These are phyloP conservation scores for Poecilobothrus nobilitatus DNA, from an alignment of 2,888 invertebrate species.

Conservation along the genomic window DNA sequence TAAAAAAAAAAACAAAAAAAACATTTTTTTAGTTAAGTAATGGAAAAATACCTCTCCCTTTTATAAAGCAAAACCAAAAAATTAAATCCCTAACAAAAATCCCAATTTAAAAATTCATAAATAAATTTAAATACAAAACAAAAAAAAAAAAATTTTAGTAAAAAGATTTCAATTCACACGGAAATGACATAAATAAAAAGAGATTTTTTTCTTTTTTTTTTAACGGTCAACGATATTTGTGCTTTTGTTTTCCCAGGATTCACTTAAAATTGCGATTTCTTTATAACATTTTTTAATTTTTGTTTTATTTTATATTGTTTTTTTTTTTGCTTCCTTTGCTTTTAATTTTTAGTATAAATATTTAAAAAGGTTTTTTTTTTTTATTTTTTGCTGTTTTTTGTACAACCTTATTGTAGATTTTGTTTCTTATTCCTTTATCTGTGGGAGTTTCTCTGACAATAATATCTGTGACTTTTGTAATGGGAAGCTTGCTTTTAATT, in stretches of 20 bases:
- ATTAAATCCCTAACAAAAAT: neutral
- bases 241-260: constrained; percentile 3
- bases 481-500: too few relatives aligned
- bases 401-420: too few relatives aligned
- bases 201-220: neutral
- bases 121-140: neutral
- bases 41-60: neutral
- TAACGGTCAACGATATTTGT: neutral
- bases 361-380: too few relatives aligned
- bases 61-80: neutral
- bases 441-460: too few relatives aligned
- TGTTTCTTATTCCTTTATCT: too few relatives aligned
- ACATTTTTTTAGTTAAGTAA: neutral
- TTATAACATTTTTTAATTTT: neutral
- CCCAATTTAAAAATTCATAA: neutral
- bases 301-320: neutral
- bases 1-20: neutral
- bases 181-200: neutral
- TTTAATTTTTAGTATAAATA: too few relatives aligned
- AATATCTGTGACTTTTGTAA: too few relatives aligned
- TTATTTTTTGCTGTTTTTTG: too few relatives aligned
- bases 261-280: neutral
- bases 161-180: neutral
- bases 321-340: too few relatives aligned
- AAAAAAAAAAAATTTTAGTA: neutral